phyloP scores from a whole-genome alignment of 2,797 vertebrate genomes.

The Microchirus variegatus region DNA sequence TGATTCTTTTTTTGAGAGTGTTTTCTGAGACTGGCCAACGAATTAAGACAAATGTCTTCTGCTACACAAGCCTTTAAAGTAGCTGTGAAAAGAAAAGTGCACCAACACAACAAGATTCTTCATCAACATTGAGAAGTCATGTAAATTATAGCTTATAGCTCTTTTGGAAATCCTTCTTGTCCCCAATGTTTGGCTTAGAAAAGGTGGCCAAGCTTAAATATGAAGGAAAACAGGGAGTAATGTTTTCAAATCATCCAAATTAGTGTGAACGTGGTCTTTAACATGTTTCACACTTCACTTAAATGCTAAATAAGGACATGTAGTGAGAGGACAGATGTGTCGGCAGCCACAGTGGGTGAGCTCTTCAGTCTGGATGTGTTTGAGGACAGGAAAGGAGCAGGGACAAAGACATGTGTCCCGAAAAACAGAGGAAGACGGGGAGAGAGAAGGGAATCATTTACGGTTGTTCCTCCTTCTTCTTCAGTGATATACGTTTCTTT shows the following conservation, averaged over 20 bases:
- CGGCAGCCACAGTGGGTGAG: constrained; percentile 34
- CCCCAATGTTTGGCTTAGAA: too few species aligned
- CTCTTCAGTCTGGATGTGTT: constrained; percentile 46
- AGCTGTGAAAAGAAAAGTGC: too few species aligned
- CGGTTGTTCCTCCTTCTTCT: constrained; percentile 91
- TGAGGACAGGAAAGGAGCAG: constrained; percentile 39
- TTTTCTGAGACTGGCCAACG: background rate
- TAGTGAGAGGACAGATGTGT: constrained; percentile 21
- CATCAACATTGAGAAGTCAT: too few species aligned
- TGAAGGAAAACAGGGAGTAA: constrained; percentile 1
- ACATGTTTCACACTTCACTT: constrained; percentile 45
- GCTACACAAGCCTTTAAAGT: background rate
- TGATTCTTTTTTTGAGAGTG: background rate
- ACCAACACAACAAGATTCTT: too few species aligned
- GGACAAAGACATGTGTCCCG: constrained; percentile 23
- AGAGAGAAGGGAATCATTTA: constrained; percentile 51
- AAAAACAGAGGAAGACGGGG: constrained; percentile 37
- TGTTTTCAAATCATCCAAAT: constrained; percentile 16
- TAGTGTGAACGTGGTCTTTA: constrained; percentile 39
- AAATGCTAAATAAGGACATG: constrained; percentile 19
- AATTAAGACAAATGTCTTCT: constrained; percentile 3
- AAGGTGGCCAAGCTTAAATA: constrained; percentile 2
- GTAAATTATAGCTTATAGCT: too few species aligned
- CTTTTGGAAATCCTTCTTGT: too few species aligned
- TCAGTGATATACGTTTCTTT: constrained; percentile 95